Evolutionary conservation across 2,888 invertebrate genomes (phyloP), one percentile per base, ranked within the genome.

Genomic region (Lasioglossum villosulum): DNA sequence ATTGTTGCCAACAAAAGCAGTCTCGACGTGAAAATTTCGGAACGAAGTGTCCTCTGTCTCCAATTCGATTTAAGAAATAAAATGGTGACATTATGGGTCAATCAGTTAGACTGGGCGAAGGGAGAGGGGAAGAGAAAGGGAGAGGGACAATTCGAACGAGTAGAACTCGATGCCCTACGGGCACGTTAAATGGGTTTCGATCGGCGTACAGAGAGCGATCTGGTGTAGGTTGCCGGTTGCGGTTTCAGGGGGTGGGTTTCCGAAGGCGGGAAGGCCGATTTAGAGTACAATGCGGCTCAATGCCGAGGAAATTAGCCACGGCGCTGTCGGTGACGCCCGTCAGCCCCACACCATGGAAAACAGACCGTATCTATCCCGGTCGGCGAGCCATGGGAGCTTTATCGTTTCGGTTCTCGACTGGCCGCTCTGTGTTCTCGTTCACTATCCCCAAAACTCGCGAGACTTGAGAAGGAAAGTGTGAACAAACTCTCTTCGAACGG

Each of bases 301-400:
- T 94, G 93, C 93, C 92, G 94, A 90, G 94, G 92, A 94, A 94
- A 94, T 94, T 94, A 94, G 94, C 94, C 93, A 93, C 93, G 93
- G 92, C 91, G 90, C 93, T 94, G 94, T 87, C 88, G 90, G 91
- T 94, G 94, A 94, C 94, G 94, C 94, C 90, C 93, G 93, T 94
- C 93, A 93, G 80, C 84, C 91, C 88, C 90, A 90, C 90, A 87
- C 91, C 86, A 91, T 80, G 77, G 83, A 89, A 88, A 88, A 85
- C 84, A 82, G 84, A 71, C 77, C 84, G 78, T 83, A 75, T 88
- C 82, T 79, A 59, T 63, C 63, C 63, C 63, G 34, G 19, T 56
- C 30, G 63, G 59, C 77, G 77, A 37, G 34, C 78, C 80, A 70
- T 66, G 78, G 83, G 84, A 79, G 37, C 16, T 70, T 48, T 75